Conservation (phyloP, 2,113 vertebrate genomes). For the Phyllostomus discolor region DNA sequence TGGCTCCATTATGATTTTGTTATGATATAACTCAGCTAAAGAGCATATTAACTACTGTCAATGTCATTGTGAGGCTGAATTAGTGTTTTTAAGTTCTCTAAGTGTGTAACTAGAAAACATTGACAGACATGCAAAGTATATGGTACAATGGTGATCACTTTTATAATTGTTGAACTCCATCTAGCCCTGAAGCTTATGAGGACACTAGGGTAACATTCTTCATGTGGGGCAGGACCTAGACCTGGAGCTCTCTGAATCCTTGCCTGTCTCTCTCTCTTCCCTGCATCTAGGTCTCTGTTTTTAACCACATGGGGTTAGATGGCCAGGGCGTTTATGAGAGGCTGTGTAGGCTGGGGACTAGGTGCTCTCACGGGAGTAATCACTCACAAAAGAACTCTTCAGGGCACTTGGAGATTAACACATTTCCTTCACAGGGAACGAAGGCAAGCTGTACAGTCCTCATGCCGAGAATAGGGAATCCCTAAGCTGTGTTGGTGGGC, state of each 20-base stretch:
- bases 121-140: background rate
- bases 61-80: background rate
- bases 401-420: background rate
- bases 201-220: background rate
- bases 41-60: background rate
- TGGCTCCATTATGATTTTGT: conserved; percentile 7
- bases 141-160: background rate
- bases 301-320: background rate
- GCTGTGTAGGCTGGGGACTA: background rate
- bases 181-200: background rate
- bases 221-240: background rate
- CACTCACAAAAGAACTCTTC: background rate
- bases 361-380: background rate
- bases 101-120: background rate
- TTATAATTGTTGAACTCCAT: background rate
- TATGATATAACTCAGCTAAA: background rate
- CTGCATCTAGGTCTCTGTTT: background rate
- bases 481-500: background rate
- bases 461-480: background rate
- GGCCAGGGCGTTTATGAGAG: background rate
- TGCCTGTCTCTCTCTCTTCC: background rate
- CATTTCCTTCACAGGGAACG: background rate
- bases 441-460: background rate
- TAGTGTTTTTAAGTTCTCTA: background rate
- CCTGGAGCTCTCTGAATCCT: background rate